phyloP scores from a whole-genome alignment of 2,888 invertebrate genomes.

The Lacanobia oleracea region DNA sequence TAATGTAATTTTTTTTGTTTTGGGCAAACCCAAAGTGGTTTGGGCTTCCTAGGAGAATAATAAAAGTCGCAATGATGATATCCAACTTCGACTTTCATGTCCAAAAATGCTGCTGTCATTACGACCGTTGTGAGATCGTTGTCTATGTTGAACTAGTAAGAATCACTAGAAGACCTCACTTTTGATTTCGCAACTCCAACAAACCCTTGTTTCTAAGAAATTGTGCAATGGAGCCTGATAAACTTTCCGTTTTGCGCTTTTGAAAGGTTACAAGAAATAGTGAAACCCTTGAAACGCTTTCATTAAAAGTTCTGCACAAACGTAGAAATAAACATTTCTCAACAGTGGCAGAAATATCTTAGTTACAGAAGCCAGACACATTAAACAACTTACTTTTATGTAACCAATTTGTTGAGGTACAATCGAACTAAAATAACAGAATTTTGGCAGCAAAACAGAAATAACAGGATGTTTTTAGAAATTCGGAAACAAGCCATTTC shows the following conservation, averaged over 20 bases:
- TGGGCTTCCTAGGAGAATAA: too few species aligned
- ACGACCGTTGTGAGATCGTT: too few species aligned
- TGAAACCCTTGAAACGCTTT: neutral
- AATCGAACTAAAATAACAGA: neutral
- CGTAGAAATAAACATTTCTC: neutral
- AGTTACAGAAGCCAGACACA: neutral
- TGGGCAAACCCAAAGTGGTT: too few species aligned
- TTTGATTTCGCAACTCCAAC: neutral
- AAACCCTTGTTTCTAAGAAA: neutral
- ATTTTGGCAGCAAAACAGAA: neutral
- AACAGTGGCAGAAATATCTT: neutral
- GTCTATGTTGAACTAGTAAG: neutral
- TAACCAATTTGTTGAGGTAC: neutral
- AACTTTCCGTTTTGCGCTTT: neutral
- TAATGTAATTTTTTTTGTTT: too few species aligned
- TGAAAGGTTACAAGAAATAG: neutral
- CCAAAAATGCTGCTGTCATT: too few species aligned
- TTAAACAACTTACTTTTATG: neutral
- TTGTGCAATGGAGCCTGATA: neutral
- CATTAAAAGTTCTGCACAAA: neutral
- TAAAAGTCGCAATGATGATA: too few species aligned
- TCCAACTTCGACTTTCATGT: too few species aligned
- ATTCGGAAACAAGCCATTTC: constrained; percentile 1
- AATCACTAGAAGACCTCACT: neutral
- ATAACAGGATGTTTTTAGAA: neutral